Evolutionary conservation across 2,797 vertebrate genomes (phyloP).

Genomic region (Balearica regulorum): DNA sequence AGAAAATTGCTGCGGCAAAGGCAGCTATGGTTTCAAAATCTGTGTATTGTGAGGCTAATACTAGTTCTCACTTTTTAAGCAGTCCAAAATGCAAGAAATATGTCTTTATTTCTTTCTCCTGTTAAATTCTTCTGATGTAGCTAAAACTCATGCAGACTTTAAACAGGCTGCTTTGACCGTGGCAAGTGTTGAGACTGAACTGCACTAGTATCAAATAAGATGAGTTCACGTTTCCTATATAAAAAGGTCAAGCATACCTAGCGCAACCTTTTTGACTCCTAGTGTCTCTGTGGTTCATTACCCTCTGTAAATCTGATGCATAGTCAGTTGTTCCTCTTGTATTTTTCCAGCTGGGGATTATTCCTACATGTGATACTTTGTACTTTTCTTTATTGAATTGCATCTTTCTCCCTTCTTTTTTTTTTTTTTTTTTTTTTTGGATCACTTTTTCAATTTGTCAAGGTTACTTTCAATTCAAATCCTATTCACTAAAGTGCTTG

Average conservation of each 20-base stretch:
- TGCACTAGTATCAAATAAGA: neutral
- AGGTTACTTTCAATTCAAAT: constrained; percentile 51
- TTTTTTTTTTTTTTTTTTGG: neutral
- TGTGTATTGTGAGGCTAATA: neutral
- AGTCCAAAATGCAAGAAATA: neutral
- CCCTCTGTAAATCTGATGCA: neutral
- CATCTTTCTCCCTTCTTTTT: neutral
- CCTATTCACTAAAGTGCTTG: constrained; percentile 50
- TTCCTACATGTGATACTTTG: neutral
- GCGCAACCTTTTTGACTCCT: neutral
- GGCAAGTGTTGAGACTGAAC: neutral
- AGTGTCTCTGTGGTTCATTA: neutral
- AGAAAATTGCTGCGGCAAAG: neutral
- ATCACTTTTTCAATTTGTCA: constrained; percentile 46
- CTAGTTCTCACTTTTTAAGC: neutral
- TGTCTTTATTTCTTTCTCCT: neutral
- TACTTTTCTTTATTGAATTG: constrained; percentile 7
- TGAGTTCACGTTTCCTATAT: neutral
- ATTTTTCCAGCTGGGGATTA: neutral
- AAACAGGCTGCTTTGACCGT: neutral
- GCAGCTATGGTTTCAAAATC: neutral
- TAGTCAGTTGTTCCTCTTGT: neutral
- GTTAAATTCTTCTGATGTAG: neutral
- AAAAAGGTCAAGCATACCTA: neutral
- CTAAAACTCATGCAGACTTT: neutral